Evolutionary conservation across 2,888 invertebrate species (phyloP), one percentile per base, ranked within the genome.

Genomic region (Drosophila diplacantha): DNA sequence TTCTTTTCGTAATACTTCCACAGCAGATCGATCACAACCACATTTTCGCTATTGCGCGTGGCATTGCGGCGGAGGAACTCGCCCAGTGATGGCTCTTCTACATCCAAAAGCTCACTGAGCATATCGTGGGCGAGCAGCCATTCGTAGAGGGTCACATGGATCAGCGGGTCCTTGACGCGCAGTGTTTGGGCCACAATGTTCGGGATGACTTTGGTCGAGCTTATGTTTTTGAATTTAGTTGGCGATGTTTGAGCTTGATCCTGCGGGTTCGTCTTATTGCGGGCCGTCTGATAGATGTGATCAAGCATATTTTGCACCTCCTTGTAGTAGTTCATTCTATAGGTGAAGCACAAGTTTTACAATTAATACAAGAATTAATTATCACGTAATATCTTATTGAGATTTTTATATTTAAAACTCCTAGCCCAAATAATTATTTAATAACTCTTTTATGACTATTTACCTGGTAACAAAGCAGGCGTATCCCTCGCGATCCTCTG

Each of bases 1-100:
- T 93, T 94, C 86, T 94, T 94, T 88, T 99, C 98, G 84, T 98
- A 97, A 86, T 95, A 97, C 88, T 96, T 96, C 98, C 99, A 99
- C 57, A 99, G 89, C 71, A 99, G 89, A 86, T 98, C 96, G 71
- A 94, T 91, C 22, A 93, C 88, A 72, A 90, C 89, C 1, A 91
- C 87, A 72, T 91, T 89, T 47, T 93, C 91, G 9, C 92, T 91
- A 86, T 90, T 89, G 57, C 89, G 89, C 66, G 86, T 81, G 3
- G 88, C 89, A 51, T 88, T 88, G 18, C 88, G 86, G 16, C 88
- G 85, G 35, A 90, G 73, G 73, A 89, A 85, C 73, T 88, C 88
- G 56, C 89, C 87, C 65, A 88, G 72, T 16, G 88, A 55, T 87
- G 90, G 69, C 87, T 90, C 75, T 88, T 90, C 49, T 90, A 91